These are phyloP conservation scores for Limnephilus rhombicus DNA, from an alignment of 2,888 invertebrate species.

Conservation along the genomic window DNA sequence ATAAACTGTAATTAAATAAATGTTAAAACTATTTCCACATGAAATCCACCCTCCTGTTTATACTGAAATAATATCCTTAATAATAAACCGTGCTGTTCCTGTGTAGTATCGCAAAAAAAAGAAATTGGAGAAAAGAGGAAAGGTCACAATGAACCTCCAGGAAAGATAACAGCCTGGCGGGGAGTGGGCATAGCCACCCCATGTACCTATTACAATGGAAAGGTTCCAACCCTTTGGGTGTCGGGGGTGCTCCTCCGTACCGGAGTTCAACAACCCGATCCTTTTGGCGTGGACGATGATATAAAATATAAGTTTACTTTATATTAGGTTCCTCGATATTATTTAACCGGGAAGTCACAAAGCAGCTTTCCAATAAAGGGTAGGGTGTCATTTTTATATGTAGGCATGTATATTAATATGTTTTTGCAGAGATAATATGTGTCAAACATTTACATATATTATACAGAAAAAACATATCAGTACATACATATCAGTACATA, in stretches of 20 bases:
- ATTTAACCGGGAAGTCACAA: background rate
- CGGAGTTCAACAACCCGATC: slow-evolving; percentile 17
- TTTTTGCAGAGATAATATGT: no score
- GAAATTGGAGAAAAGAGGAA: slow-evolving; percentile 20
- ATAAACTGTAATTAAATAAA: background rate
- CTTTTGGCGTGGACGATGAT: background rate
- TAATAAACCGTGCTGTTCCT: background rate
- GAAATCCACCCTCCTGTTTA: background rate
- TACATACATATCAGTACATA: no score
- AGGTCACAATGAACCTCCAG: slow-evolving; percentile 31
- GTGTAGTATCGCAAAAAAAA: background rate
- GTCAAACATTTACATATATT: no score
- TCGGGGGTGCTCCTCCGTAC: background rate
- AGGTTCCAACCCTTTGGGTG: slow-evolving; percentile 4
- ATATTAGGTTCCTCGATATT: background rate
- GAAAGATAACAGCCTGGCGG: slow-evolving; percentile 29
- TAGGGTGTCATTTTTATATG: background rate
- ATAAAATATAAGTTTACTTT: background rate
- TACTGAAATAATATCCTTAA: background rate
- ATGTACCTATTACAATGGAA: slow-evolving; percentile 23
- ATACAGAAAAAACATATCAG: no score
- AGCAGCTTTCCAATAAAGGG: background rate
- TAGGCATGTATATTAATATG: no score
- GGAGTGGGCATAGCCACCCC: background rate
- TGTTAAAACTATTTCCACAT: background rate